Conservation (phyloP, 2,797 vertebrate species). For the Labeo calbasu region DNA sequence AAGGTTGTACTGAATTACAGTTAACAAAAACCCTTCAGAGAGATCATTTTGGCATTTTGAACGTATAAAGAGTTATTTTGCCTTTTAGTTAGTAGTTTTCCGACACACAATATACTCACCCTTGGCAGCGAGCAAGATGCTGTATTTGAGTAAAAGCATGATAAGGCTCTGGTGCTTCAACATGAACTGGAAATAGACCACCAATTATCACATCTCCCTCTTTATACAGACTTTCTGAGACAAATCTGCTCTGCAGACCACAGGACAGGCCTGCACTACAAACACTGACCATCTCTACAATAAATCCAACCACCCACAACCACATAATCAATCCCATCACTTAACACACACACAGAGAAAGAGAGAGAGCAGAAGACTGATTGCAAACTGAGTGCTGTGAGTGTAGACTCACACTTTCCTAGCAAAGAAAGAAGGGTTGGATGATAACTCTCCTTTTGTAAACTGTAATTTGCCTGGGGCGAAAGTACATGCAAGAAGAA, state of each 20-base stretch:
- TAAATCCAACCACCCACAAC: conserved; percentile 58
- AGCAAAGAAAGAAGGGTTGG: conserved; percentile 38
- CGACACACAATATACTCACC: conserved; percentile 36
- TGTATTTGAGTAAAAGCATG: conserved; percentile 48
- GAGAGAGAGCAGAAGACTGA: background rate
- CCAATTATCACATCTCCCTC: conserved; percentile 63
- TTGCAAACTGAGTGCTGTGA: conserved; percentile 1
- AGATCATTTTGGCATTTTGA: background rate
- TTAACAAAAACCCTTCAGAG: background rate
- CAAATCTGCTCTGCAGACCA: conserved; percentile 53
- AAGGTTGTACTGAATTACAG: background rate
- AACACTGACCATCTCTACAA: conserved; percentile 42
- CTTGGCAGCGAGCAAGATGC: conserved; percentile 45
- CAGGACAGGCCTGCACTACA: conserved; percentile 50
- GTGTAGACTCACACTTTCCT: conserved; percentile 8
- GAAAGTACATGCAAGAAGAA: background rate
- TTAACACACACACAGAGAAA: background rate
- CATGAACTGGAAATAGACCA: conserved; percentile 63
- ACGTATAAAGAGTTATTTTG: background rate
- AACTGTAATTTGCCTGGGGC: conserved; percentile 54
- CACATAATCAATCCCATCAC: conserved; percentile 60
- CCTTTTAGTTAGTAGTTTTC: background rate
- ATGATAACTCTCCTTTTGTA: conserved; percentile 57
- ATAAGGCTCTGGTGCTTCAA: conserved; percentile 55
- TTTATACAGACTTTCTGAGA: conserved; percentile 62